phyloP scores from a whole-genome alignment of 2,888 invertebrate species.

The Heterodera filipjevi region DNA sequence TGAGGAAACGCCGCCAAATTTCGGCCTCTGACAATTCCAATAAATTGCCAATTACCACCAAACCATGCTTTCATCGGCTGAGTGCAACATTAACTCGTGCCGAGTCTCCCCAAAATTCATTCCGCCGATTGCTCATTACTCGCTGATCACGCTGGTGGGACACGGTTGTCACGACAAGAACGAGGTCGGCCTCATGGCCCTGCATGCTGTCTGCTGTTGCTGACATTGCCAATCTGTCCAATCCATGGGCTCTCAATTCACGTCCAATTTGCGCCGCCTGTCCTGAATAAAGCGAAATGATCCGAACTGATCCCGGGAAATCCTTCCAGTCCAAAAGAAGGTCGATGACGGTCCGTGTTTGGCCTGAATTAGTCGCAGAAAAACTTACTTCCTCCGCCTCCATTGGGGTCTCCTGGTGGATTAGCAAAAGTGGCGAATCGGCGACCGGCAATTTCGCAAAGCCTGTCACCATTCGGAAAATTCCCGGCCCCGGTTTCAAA shows the following conservation, averaged over 20 bases:
- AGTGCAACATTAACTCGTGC: background rate
- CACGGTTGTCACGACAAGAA: background rate
- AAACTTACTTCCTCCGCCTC: background rate
- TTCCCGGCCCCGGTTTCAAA: background rate
- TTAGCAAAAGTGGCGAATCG: slow-evolving; percentile 12
- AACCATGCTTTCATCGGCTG: background rate
- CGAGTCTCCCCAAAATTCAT: background rate
- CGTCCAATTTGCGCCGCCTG: background rate
- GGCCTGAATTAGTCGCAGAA: background rate
- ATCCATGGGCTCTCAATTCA: background rate
- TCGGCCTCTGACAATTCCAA: background rate
- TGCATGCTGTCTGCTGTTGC: background rate
- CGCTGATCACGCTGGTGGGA: background rate
- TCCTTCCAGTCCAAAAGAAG: background rate
- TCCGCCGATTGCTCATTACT: background rate
- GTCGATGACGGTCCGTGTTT: slow-evolving; percentile 4
- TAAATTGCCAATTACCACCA: background rate
- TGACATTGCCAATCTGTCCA: background rate
- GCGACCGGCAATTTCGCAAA: background rate
- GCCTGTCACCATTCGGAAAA: background rate
- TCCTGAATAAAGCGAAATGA: slow-evolving; percentile 1
- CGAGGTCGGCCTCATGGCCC: background rate
- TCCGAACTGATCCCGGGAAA: background rate
- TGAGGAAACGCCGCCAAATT: background rate
- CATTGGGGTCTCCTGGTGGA: background rate